A percentile compares a stretch with the other conserved stretches of the same genome.
Evolutionary conservation across 2,797 vertebrate species (phyloP).

Genomic region (Characodon lateralis): DNA sequence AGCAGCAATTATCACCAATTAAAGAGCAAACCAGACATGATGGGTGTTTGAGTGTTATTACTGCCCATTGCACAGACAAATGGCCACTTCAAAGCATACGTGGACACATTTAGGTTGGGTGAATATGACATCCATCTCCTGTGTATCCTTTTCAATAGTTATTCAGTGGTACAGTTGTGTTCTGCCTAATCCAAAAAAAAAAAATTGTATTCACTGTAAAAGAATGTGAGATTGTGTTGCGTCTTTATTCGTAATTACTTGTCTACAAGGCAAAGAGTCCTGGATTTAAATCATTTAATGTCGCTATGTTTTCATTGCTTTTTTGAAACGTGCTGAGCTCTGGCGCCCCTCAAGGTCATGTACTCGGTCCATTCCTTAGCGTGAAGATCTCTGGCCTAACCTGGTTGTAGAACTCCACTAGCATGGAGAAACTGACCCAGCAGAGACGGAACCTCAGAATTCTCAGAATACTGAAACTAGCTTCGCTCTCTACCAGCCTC

Average conservation of each 20-base stretch:
- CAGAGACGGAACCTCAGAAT: too few relatives aligned
- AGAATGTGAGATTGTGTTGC: too few relatives aligned
- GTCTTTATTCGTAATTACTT: slow-evolving; percentile 36
- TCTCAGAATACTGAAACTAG: too few relatives aligned
- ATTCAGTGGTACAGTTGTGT: too few relatives aligned
- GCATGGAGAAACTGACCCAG: too few relatives aligned
- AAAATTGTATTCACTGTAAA: too few relatives aligned
- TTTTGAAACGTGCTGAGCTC: too few relatives aligned
- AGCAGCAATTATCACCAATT: slow-evolving; percentile 26
- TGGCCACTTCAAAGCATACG: slow-evolving; percentile 48
- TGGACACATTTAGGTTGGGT: slow-evolving; percentile 52
- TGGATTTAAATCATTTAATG: slow-evolving; percentile 54
- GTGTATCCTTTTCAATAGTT: slow-evolving; percentile 16
- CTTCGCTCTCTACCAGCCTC: background rate
- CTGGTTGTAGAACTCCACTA: too few relatives aligned
- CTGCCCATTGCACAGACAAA: slow-evolving; percentile 65
- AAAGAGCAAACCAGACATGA: slow-evolving; percentile 59
- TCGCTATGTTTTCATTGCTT: slow-evolving; percentile 54
- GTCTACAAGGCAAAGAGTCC: slow-evolving; percentile 52
- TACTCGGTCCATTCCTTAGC: slow-evolving; percentile 38
- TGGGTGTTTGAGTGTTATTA: slow-evolving; percentile 43
- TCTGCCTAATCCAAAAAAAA: too few relatives aligned
- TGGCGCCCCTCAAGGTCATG: too few relatives aligned
- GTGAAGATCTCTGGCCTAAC: background rate
- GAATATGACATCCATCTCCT: slow-evolving; percentile 44